Base-by-base conservation (phyloP, 2,797 vertebrate genomes). In the Spea hammondii region DNA sequence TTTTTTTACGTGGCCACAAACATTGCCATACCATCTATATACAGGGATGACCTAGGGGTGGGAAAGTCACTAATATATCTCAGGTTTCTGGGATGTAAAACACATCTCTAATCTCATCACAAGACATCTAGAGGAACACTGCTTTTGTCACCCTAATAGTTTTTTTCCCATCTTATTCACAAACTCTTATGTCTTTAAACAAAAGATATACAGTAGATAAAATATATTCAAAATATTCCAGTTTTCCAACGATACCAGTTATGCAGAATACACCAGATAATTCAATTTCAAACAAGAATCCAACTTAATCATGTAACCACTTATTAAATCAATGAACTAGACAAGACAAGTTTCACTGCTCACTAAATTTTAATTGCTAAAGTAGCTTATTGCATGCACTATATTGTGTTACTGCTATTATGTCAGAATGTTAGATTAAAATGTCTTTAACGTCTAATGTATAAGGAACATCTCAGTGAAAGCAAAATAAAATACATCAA, bases 221-320 rank as follows among this genome's bases (percentile, higher is more conserved):
- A n/a, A n/a, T n/a, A n/a, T n/a, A n/a, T n/a, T n/a, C n/a, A n/a
- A n/a, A 17, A 17, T 17, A 17, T 17, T 17, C 17, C 17, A 57
- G 8, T 10, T 57, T 57, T 57, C 14, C 14, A 4, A 44, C 32
- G 1, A 60, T 10, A 13, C 8, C 59, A 48, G 7, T 73, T 65
- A 45, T 49, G 45, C 53, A 14, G 53, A 51, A 5, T 7, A 65
- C 14, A 32, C 7, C n/a, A 66, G 60, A 55, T 66, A 59, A 79
- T 72, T 67, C 12, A 6, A 67, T 59, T 14, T 74, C 66, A 79
- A 60, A 48, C 10, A 57, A 44, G 55, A 70, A 76, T 75, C 59
- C 32, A 80, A 70, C n/a, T 59, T 51, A 71, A 76, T 76, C 14
- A 54, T 67, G 9, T 80, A 65, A 53, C 14, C 68, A 60, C 46